Conservation (phyloP, 2,888 invertebrate genomes). For the Thymelicus sylvestris region DNA sequence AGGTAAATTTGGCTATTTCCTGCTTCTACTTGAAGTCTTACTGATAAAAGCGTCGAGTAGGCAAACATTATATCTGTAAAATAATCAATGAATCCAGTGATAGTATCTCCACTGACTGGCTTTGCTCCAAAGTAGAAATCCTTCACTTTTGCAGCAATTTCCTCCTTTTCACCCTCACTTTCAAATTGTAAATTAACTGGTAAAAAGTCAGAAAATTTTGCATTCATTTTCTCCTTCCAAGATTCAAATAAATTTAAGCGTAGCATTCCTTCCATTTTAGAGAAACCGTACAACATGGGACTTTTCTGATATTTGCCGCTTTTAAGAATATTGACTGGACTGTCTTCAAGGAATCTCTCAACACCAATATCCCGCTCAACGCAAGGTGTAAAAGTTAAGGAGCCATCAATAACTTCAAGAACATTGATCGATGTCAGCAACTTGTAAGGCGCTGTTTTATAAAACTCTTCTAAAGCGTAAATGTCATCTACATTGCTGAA, state of each 20-base stretch:
- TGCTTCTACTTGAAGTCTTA: constrained; percentile 45
- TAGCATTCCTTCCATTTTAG: constrained; percentile 55
- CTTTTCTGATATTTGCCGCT: constrained; percentile 53
- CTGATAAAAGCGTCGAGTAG: constrained; percentile 50
- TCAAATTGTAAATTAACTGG: constrained; percentile 52
- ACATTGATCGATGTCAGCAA: constrained; percentile 44
- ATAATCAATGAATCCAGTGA: constrained; percentile 48
- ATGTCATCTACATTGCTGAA: constrained; percentile 54
- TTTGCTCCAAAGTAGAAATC: constrained; percentile 56
- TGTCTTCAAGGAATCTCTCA: constrained; percentile 54
- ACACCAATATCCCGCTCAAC: constrained; percentile 52
- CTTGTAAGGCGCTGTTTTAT: constrained; percentile 52
- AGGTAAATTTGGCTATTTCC: constrained; percentile 53
- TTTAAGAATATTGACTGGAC: constrained; percentile 54
- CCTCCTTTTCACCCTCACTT: constrained; percentile 43
- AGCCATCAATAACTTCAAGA: constrained; percentile 43
- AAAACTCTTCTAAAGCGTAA: constrained; percentile 51
- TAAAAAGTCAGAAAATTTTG: constrained; percentile 62
- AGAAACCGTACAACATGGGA: constrained; percentile 58
- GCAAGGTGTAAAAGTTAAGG: constrained; percentile 51
- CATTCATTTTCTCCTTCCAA: constrained; percentile 54
- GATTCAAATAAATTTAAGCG: constrained; percentile 44
- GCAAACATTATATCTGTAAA: constrained; percentile 61
- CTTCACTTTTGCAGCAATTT: constrained; percentile 47
- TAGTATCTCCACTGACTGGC: constrained; percentile 43